Evolutionary conservation across 2,888 invertebrate species (phyloP), one percentile per base, ranked within the genome.

Genomic region (Aphelenchoides bicaudatus): DNA sequence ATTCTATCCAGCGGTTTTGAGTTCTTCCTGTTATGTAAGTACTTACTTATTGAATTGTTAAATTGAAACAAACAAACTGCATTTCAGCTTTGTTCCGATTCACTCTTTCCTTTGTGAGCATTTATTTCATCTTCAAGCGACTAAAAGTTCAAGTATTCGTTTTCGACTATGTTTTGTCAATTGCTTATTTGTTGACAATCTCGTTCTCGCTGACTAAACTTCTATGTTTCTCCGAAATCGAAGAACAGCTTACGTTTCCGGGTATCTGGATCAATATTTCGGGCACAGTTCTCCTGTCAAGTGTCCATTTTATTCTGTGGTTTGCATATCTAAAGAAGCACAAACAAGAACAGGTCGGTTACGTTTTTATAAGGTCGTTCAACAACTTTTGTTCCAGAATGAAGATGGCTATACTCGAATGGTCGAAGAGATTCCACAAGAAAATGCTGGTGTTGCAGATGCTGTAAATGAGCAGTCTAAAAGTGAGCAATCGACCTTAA

Each of bases 211-310:
- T 71, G 6, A 56, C 68, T 46, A 75, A 75, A 52, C 59, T 75
- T 5, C 65, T 75, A 6, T 74, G 73, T 3, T 65, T 75, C 49
- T 66, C 73, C 16, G 75, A 75, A 56, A n/a, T 52, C 28, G 13
- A 46, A 5, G 64, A 61, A 1, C 65, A 67, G 28, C 56, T 75
- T 5, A 34, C 49, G 5, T 75, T 52, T 51, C 55, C 63, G 2
- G 75, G 75, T 16, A 46, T 71, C 3, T 73, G 69, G 68, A 21
- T 63, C 31, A 48, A 21, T 34, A 21, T 56, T 34, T 16, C 56
- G 10, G 61, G 56, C 61, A 58, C 57, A 16, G 27, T 61, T 23
- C 23, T 60, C 19, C 25, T 30, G 5, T 62, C 28, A 37, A 48
- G 37, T 34, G 49, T 39, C 16, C 30, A 65, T n/a, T 56, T 65